Base-by-base conservation (phyloP, 2,113 vertebrate species). In the Myrmecobius fasciatus region DNA sequence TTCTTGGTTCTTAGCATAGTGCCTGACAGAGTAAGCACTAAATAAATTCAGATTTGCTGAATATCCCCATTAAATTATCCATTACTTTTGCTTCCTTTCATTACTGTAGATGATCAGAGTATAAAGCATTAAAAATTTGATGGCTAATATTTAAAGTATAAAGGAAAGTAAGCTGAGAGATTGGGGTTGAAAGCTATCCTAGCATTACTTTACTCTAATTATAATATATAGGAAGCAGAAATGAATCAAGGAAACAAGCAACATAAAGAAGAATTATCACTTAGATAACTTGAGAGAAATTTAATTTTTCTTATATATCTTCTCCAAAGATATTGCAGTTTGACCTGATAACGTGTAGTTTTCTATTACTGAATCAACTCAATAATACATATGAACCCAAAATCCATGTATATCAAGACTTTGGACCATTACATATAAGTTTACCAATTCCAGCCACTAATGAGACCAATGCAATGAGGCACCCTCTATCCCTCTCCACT, bases 281-380 rank as follows among this genome's bases (percentile, higher is more conserved):
- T 67, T 25, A 97, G 96, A 94, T 91, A 89, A 89, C 92, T 93
- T 97, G 53, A 92, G 93, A 95, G 53, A 47, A 96, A 95, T 97
- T 96, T 96, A 93, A 97, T 96, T 96, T 67, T 98, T 93, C 92
- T 95, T 93, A 94, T 75, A 97, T 93, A 36, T 0, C 52, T 96
- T 96, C 60, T 97, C 94, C 95, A 96, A 96, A 95, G 95, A 93
- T 95, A 97, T 92, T 97, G 54, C 95, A 93, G 96, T 97, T 97
- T 97, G 91, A 96, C 94, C 91, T 88, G 60, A 95, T 60, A 97
- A 95, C 53, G 93, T 97, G 93, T 96, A 97, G 91, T 94, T 97
- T 97, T 98, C 96, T 97, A 97, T 96, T 96, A 92, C 96, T 92
- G 93, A 97, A 96, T 97, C 96, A 97, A 96, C 52, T 96, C 96